A percentile compares a stretch with the other conserved stretches of the same genome.
Conservation (phyloP, 92 coral and sea anemone species). For the Phenganax marumi region DNA sequence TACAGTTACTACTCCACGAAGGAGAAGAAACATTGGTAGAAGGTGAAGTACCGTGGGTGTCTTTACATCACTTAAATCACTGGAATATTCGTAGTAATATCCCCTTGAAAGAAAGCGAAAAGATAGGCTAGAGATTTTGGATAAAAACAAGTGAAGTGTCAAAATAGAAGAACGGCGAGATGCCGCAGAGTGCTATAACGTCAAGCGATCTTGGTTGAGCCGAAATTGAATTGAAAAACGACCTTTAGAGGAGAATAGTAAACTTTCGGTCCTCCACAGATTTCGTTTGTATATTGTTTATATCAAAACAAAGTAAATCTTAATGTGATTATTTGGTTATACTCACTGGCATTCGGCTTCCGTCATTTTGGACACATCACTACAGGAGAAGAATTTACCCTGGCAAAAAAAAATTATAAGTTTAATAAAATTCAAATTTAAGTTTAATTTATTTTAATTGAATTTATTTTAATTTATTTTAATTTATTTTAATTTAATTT, state of each 20-base stretch:
- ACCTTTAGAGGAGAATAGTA: no score
- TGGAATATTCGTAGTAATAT: not conserved
- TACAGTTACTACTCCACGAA: not conserved
- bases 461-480: not conserved
- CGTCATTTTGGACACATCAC: conserved; percentile 82
- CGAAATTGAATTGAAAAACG: no score
- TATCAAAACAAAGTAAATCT: no score
- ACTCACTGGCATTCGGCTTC: conserved; percentile 97
- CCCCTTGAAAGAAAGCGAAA: not conserved
- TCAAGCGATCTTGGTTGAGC: no score
- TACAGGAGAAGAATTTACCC: conserved; percentile 87
- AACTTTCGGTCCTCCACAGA: no score
- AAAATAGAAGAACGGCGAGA: no score
- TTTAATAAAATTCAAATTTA: not conserved
- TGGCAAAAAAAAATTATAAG: conserved; percentile 40
- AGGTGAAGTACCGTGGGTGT: not conserved
- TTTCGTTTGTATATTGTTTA: no score
- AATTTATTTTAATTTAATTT: no score
- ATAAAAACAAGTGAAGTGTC: no score
- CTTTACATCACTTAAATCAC: not conserved
- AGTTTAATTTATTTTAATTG: no score
- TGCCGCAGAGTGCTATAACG: no score
- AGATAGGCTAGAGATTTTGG: not conserved
- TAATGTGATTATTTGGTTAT: not conserved
- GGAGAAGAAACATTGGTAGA: not conserved